These are phyloP conservation scores for Myopa testacea DNA, from an alignment of 2,888 invertebrate species.

Conservation along the genomic window DNA sequence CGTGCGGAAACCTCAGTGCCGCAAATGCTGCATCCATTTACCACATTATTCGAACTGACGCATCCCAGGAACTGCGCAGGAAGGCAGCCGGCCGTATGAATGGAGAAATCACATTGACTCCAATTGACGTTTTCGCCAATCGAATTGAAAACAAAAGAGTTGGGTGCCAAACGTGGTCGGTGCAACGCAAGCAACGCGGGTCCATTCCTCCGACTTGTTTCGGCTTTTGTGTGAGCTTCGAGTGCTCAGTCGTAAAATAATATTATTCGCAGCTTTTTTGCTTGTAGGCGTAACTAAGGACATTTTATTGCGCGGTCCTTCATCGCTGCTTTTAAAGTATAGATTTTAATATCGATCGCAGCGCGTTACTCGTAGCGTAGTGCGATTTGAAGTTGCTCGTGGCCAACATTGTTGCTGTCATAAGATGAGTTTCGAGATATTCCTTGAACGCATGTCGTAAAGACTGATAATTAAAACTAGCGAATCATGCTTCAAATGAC, in stretches of 20 bases:
- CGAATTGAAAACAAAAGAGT: conserved; percentile 4
- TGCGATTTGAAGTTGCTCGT: neutral
- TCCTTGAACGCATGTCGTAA: neutral
- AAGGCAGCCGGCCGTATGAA: neutral
- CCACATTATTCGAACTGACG: neutral
- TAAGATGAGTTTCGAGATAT: neutral
- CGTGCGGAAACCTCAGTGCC: conserved; percentile 16
- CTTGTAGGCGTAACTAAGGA: conserved; percentile 30
- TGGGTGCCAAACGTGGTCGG: conserved; percentile 23
- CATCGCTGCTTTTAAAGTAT: conserved; percentile 19
- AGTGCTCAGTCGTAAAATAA: conserved; percentile 22
- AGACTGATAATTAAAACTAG: neutral
- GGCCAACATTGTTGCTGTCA: conserved; percentile 26
- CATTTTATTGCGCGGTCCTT: conserved; percentile 27
- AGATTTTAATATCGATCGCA: conserved; percentile 10
- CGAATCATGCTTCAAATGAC: neutral
- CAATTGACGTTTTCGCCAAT: conserved; percentile 11
- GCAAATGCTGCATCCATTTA: conserved; percentile 23
- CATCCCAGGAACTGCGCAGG: neutral
- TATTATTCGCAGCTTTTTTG: conserved; percentile 14
- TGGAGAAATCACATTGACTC: conserved; percentile 23
- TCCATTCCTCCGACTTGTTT: conserved; percentile 41
- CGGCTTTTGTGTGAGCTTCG: conserved; percentile 5
- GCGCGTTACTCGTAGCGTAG: neutral
- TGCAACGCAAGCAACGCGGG: neutral